Conservation (phyloP, 2,797 vertebrate genomes). For the Podarcis siculus region DNA sequence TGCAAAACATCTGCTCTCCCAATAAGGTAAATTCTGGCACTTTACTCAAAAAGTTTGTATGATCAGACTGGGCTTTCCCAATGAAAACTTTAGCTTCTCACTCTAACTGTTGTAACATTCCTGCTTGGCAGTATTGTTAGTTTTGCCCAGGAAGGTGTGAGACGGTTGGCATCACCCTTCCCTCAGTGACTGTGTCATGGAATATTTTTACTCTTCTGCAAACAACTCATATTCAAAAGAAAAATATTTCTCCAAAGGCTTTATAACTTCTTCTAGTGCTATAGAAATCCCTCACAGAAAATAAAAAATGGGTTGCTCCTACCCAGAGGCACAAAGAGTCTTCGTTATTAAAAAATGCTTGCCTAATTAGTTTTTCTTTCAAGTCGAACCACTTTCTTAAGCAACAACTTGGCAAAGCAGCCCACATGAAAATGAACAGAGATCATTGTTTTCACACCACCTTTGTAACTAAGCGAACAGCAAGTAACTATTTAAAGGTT, state of each 20-base stretch:
- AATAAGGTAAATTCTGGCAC: no score
- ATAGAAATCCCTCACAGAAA: slow-evolving; percentile 26
- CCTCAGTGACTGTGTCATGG: background rate
- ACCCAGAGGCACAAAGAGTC: background rate
- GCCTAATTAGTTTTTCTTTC: slow-evolving; percentile 26
- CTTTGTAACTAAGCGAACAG: background rate
- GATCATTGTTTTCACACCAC: background rate
- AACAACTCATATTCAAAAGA: slow-evolving; percentile 32
- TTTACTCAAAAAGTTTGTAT: background rate
- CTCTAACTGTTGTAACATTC: slow-evolving; percentile 8
- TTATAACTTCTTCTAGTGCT: slow-evolving; percentile 36
- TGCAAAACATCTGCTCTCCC: no score
- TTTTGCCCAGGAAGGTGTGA: slow-evolving; percentile 14
- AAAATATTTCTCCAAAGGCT: slow-evolving; percentile 39
- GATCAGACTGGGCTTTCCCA: background rate
- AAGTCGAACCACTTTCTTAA: slow-evolving; percentile 40
- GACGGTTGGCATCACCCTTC: background rate
- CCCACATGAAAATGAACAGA: slow-evolving; percentile 41
- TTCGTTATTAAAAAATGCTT: slow-evolving; percentile 34
- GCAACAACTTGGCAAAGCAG: slow-evolving; percentile 14
- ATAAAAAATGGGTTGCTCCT: background rate
- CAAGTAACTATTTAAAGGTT: slow-evolving; percentile 28
- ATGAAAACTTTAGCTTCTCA: slow-evolving; percentile 1
- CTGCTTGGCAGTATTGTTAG: background rate
- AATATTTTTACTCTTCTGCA: slow-evolving; percentile 21